Evolutionary conservation across 2,797 vertebrate species (phyloP), one percentile per base, ranked within the genome.

Genomic region (Odontamblyopus rebecca): DNA sequence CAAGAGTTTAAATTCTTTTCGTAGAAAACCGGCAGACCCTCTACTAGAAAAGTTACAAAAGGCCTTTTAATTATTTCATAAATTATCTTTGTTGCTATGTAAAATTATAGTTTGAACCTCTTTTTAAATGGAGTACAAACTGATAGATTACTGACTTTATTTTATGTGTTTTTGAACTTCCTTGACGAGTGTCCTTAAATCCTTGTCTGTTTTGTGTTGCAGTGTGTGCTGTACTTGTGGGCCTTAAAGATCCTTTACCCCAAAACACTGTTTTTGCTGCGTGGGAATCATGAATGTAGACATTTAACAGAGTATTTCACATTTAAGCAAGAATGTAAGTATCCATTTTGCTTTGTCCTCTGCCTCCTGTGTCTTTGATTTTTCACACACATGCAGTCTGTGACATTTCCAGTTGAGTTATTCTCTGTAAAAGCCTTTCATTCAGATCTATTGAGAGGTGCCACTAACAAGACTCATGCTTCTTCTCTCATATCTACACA

Each of bases 221-320:
- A 92, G 91, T 92, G 91, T 89, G 91, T 91, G 85, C 90, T 91
- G 66, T 90, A 88, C 86, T 87, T 92, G 87, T 92, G 91, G 91
- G 91, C 91, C 87, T 89, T 92, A 87, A 92, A 92, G 91, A 91
- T 92, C 88, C 90, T 92, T 83, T 92, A 92, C 91, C 97, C 98
- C 86, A 99, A 97, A 96, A 99, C 98, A 94, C 95, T 99, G 94
- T 99, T 99, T 95, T 95, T 99, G 95, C 97, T 99, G 88, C 97
- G 98, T 90, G 98, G 98, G 95, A 99, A 99, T 90, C 98, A 99
- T 93, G 97, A 99, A 97, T 99, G 98, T 97, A 97, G 98, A 97
- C 97, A 99, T 95, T 95, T 99, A 95, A 99, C 97, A 94, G 98
- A 99, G 92, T 99, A 99, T 96, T 99, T 99, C 96, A 99, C 97